A percentile compares a stretch with the other conserved stretches of the same genome.
These are phyloP conservation scores for Thera obeliscata DNA, from an alignment of 2,888 invertebrate species.

Conservation along the genomic window DNA sequence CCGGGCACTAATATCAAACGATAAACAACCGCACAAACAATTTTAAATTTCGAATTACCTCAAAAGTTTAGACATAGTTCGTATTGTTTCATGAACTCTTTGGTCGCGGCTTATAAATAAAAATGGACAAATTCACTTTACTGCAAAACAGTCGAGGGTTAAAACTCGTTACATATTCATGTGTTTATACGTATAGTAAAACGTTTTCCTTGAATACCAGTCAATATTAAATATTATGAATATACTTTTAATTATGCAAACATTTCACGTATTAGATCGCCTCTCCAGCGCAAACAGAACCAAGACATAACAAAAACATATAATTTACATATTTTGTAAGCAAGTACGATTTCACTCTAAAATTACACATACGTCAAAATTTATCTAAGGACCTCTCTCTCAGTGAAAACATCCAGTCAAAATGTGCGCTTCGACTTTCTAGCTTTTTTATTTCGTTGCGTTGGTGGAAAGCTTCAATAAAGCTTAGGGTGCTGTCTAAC, in stretches of 20 bases:
- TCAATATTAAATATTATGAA: slow-evolving; percentile 37
- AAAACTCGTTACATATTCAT: neutral
- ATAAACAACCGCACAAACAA: too few species aligned
- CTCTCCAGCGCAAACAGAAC: slow-evolving; percentile 30
- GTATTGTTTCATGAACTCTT: too few species aligned
- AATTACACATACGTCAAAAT: slow-evolving; percentile 21
- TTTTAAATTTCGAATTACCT: too few species aligned
- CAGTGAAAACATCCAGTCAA: neutral
- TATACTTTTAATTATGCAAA: slow-evolving; percentile 27
- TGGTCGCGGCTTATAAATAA: too few species aligned
- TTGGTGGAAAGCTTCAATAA: too few species aligned
- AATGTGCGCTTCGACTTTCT: neutral
- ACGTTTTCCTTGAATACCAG: slow-evolving; percentile 24
- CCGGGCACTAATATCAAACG: too few species aligned
- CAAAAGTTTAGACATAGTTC: too few species aligned
- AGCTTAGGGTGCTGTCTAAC: too few species aligned
- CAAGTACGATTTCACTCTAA: slow-evolving; percentile 33
- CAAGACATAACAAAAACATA: slow-evolving; percentile 39
- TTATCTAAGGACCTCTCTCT: slow-evolving; percentile 20
- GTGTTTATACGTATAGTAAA: slow-evolving; percentile 25
- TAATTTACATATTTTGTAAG: slow-evolving; percentile 36
- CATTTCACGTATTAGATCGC: slow-evolving; percentile 42
- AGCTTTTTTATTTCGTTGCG: neutral
- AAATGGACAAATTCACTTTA: slow-evolving; percentile 1
- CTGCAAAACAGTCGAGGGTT: slow-evolving; percentile 3